Conservation (phyloP, 1,140 invertebrate species). For the Hyles vespertilio region DNA sequence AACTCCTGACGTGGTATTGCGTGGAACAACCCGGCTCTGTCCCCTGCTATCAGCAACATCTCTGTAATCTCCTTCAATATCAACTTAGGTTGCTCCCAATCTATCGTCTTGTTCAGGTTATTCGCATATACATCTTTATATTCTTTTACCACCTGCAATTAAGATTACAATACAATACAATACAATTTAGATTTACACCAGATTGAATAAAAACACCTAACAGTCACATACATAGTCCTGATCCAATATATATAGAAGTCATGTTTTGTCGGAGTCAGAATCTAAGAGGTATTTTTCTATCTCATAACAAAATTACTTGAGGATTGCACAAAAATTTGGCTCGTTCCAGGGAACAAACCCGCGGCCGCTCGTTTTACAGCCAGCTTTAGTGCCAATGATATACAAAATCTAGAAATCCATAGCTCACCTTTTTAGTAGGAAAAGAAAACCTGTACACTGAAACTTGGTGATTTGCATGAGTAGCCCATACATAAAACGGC, state of each 20-base stretch:
- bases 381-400: too few relatives aligned
- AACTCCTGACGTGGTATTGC: constrained; percentile 29
- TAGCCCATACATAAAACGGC: constrained; percentile 49
- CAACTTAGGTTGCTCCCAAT: constrained; percentile 49
- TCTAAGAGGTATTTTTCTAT: too few relatives aligned
- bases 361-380: too few relatives aligned
- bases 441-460: constrained; percentile 36
- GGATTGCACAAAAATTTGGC: too few relatives aligned
- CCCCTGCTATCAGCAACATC: constrained; percentile 39
- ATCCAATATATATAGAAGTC: too few relatives aligned
- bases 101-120: constrained; percentile 25
- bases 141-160: constrained; percentile 37
- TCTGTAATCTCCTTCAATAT: constrained; percentile 33
- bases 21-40: constrained; percentile 43
- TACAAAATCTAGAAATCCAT: not conserved
- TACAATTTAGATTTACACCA: too few relatives aligned
- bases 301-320: too few relatives aligned
- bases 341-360: too few relatives aligned
- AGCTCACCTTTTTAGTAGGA: constrained; percentile 43
- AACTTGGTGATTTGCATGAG: constrained; percentile 4
- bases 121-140: constrained; percentile 29
- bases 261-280: too few relatives aligned
- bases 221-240: too few relatives aligned
- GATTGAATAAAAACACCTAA: too few relatives aligned
- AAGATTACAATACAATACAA: too few relatives aligned